Percentiles rank a stretch among this genome's conserved stretches.
These are phyloP conservation scores for Anguilla obscura DNA, from an alignment of 2,797 vertebrate species.

Conservation along the genomic window DNA sequence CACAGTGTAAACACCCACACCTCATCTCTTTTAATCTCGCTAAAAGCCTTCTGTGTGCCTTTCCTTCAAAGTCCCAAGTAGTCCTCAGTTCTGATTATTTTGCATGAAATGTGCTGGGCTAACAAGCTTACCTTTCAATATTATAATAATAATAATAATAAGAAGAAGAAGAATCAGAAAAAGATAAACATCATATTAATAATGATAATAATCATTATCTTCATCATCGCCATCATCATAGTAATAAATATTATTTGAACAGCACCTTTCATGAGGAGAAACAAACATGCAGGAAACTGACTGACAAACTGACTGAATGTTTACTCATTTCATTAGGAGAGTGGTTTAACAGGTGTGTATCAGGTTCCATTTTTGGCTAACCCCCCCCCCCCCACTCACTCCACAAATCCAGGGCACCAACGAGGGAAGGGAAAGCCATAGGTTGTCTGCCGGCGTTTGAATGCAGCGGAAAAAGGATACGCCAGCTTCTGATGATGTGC, in stretches of 20 bases:
- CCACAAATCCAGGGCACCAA: not conserved
- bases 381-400: not conserved
- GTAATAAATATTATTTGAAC: not conserved
- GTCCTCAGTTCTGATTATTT: not conserved
- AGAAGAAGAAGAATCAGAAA: not conserved
- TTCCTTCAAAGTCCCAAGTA: not conserved
- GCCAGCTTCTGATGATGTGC: slow-evolving; percentile 28
- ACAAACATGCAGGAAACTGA: not conserved
- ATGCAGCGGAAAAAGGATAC: slow-evolving; percentile 48
- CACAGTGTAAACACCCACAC: slow-evolving; percentile 62
- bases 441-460: slow-evolving; percentile 43
- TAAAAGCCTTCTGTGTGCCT: not conserved
- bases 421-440: not conserved
- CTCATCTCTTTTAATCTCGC: slow-evolving; percentile 67
- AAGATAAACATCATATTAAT: not conserved
- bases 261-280: not conserved
- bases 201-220: not conserved
- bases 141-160: not conserved
- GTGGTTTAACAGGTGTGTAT: not conserved
- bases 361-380: not conserved
- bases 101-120: not conserved
- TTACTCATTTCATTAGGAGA: not conserved
- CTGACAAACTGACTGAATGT: too few species aligned
- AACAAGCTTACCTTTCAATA: not conserved
- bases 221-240: not conserved